phyloP scores from a whole-genome alignment of 2,888 invertebrate genomes.

The Torymus aiolomorphi region DNA sequence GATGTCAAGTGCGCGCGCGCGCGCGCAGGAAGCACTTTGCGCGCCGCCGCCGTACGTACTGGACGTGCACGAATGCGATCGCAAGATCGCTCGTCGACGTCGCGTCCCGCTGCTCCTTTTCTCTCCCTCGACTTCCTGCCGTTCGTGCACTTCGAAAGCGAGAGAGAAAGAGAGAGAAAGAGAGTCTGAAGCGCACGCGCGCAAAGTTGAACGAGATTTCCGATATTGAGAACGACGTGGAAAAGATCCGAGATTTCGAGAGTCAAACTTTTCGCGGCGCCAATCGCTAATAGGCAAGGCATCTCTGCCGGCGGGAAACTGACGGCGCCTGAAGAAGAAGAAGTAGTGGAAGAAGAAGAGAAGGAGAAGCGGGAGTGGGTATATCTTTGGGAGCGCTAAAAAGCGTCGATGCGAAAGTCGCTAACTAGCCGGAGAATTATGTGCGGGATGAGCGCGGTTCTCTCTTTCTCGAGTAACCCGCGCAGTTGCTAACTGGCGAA shows the following conservation, averaged over 20 bases:
- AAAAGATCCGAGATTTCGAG: not conserved
- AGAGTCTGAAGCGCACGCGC: conserved; percentile 1
- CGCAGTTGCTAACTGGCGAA: not conserved
- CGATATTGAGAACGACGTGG: conserved; percentile 19
- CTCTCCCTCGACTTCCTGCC: too few relatives aligned
- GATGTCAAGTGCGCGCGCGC: conserved; percentile 35
- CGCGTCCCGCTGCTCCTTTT: too few relatives aligned
- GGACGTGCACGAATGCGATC: not conserved
- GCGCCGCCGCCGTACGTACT: not conserved
- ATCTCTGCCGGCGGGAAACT: too few relatives aligned
- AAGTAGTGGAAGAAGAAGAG: too few relatives aligned
- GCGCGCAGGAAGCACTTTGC: conserved; percentile 23
- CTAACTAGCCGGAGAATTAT: not conserved
- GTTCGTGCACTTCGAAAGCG: too few relatives aligned
- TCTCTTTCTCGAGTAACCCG: not conserved
- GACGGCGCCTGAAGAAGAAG: too few relatives aligned
- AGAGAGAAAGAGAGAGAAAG: too few relatives aligned
- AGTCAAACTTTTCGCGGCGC: not conserved
- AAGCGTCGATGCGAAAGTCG: not conserved
- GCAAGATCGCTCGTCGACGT: not conserved
- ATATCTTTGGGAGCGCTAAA: too few relatives aligned
- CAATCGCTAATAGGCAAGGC: too few relatives aligned
- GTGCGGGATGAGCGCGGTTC: not conserved
- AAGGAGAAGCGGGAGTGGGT: too few relatives aligned
- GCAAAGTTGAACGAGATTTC: conserved; percentile 17